Conservation (phyloP, 1,140 invertebrate genomes). For the Zaprionus kolodkinae region DNA sequence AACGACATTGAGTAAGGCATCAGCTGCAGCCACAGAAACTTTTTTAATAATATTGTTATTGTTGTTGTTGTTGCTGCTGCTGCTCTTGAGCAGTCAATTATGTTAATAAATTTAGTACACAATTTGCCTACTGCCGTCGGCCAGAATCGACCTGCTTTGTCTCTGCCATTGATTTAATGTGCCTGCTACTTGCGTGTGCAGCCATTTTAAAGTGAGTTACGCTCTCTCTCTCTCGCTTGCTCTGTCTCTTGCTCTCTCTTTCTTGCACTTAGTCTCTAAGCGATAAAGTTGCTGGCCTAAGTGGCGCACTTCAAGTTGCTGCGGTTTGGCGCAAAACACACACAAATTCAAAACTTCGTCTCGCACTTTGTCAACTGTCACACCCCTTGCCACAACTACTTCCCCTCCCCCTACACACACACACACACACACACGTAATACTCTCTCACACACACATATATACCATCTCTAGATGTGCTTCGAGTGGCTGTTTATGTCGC, state of each 20-base stretch:
- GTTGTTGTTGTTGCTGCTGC: slow-evolving; percentile 29
- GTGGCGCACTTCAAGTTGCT: slow-evolving; percentile 60
- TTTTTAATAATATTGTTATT: slow-evolving; percentile 60
- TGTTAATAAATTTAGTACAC: slow-evolving; percentile 79
- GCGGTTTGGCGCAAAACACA: slow-evolving; percentile 57
- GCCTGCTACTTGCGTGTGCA: slow-evolving; percentile 35
- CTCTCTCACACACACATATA: not conserved
- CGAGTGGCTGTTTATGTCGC: slow-evolving; percentile 68
- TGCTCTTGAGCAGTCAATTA: slow-evolving; percentile 68
- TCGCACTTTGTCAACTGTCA: slow-evolving; percentile 73
- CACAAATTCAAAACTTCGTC: slow-evolving; percentile 71
- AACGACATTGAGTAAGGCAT: slow-evolving; percentile 42
- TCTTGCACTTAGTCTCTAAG: slow-evolving; percentile 39
- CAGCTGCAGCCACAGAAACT: slow-evolving; percentile 62
- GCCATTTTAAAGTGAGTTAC: slow-evolving; percentile 24
- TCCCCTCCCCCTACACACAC: not conserved
- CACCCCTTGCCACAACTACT: not conserved
- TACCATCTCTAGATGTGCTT: slow-evolving; percentile 16
- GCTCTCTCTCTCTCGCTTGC: not conserved
- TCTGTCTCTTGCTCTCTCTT: not conserved
- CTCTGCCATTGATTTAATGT: slow-evolving; percentile 46
- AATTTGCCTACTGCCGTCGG: slow-evolving; percentile 43
- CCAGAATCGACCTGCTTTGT: slow-evolving; percentile 8
- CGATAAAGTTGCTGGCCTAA: slow-evolving; percentile 74
- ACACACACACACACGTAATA: not conserved